Evolutionary conservation across 64 coral and sea anemone species (phyloP).

Genomic region (Montipora capricornis): DNA sequence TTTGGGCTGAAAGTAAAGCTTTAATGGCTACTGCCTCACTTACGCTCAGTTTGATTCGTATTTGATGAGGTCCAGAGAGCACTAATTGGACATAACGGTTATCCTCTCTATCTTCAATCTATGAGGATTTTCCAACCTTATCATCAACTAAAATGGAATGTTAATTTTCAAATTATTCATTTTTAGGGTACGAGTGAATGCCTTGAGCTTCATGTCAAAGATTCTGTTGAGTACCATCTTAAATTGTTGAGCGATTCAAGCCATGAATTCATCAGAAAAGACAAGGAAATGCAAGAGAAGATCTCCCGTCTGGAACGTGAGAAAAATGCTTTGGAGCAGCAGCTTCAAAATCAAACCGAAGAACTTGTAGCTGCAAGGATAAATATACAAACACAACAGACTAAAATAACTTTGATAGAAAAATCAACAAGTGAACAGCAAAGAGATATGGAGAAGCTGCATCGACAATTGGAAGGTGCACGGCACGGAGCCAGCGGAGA

Average conservation of each 20-base stretch:
- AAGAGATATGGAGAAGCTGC: neutral
- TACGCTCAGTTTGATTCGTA: no score
- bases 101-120: no score
- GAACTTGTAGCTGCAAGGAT: slow-evolving; percentile 25
- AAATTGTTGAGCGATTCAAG: slow-evolving; percentile 4
- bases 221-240: neutral
- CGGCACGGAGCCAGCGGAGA: neutral
- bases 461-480: neutral
- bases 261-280: neutral
- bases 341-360: slow-evolving; percentile 47
- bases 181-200: slow-evolving; percentile 2
- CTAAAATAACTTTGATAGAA: slow-evolving; percentile 31
- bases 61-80: no score
- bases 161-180: neutral
- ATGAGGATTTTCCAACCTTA: neutral
- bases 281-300: slow-evolving; percentile 24
- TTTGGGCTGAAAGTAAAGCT: no score
- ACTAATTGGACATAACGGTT: no score
- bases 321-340: neutral
- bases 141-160: neutral
- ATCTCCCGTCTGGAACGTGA: slow-evolving; percentile 6
- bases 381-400: slow-evolving; percentile 44
- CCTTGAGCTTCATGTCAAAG: neutral
- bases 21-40: no score
- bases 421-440: slow-evolving; percentile 3